Evolutionary conservation across 2,113 vertebrate genomes (phyloP), one percentile per base, ranked within the genome.

Genomic region (Cariama cristata): DNA sequence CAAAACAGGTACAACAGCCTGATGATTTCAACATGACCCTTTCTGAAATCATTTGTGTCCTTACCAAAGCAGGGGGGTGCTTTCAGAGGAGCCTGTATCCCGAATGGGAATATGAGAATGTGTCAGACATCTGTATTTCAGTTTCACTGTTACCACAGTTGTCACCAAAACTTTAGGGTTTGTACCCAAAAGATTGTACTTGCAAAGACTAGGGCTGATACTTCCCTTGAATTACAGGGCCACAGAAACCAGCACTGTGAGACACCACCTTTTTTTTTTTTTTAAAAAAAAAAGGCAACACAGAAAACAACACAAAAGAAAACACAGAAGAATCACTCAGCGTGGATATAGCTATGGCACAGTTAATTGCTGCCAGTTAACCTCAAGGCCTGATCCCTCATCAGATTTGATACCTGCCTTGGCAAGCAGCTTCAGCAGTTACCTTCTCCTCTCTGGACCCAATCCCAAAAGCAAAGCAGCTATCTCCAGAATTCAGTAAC

Each of bases 301-400:
- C 18, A 45, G 49, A 89, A 28, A 5, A 24, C 47, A 63, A 73
- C 28, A 67, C 40, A 75, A 93, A 90, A 67, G n/a, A 93, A 92
- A 67, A 58, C 73, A 62, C 53, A 62, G 60, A 81, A 88, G 82
- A 79, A 63, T 68, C 69, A 74, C 50, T 72, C 68, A 68, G 64
- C 66, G 32, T 2, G 27, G 73, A 55, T 79, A 88, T 1, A 86
- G 53, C 52, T 92, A 75, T 4, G 8, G 63, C 68, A 90, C 59
- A 96, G 56, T 42, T 90, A 96, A 95, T 53, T 93, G 60, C 76
- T 95, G 93, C 72, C 68, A 91, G 91, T 84, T 91, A 95, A 93
- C 91, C 92, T 86, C 88, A 89, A 93, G 96, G 92, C 76, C 53
- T 79, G 72, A 97, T 97, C 93, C n/a, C 8, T 95, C 94, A 91